A percentile compares a stretch with the other conserved stretches of the same genome.
phyloP scores from a whole-genome alignment of 2,888 invertebrate species.

The Pemphredon lugubris region DNA sequence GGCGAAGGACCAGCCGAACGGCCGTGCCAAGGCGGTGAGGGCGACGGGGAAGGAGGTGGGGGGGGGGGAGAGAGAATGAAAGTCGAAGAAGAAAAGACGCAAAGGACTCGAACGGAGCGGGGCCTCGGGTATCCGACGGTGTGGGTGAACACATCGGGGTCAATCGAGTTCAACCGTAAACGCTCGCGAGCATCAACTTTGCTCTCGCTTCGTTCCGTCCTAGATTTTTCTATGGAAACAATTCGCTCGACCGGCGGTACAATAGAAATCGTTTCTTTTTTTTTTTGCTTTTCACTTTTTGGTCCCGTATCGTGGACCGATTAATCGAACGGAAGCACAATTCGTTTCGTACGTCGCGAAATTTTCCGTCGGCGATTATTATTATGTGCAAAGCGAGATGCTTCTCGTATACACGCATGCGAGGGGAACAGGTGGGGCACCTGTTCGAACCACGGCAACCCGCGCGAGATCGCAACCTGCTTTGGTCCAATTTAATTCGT shows the following conservation, averaged over 20 bases:
- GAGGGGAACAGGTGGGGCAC: conserved; percentile 42
- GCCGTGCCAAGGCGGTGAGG: conserved; percentile 11
- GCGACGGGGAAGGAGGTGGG: conserved; percentile 19
- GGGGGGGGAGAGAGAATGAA: conserved; percentile 27
- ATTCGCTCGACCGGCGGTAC: background rate
- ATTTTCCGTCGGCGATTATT: too few species aligned
- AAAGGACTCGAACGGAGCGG: conserved; percentile 62
- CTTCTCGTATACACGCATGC: too few species aligned
- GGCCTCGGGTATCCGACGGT: conserved; percentile 68
- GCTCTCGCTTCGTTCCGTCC: conserved; percentile 50
- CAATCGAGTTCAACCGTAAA: conserved; percentile 75
- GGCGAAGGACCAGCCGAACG: conserved; percentile 12
- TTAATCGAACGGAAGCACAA: too few species aligned
- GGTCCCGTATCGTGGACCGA: too few species aligned
- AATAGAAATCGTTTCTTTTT: too few species aligned
- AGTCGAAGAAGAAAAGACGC: conserved; percentile 43
- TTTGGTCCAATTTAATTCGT: conserved; percentile 57
- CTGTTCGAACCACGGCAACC: conserved; percentile 34
- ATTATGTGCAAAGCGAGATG: too few species aligned
- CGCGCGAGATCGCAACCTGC: conserved; percentile 43
- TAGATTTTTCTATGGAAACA: conserved; percentile 56
- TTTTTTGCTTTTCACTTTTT: too few species aligned
- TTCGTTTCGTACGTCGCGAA: too few species aligned
- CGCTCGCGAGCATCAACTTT: conserved; percentile 65
- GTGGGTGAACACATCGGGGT: conserved; percentile 76